Evolutionary conservation across 2,888 invertebrate genomes (phyloP).

Genomic region (Phasia obesa): DNA sequence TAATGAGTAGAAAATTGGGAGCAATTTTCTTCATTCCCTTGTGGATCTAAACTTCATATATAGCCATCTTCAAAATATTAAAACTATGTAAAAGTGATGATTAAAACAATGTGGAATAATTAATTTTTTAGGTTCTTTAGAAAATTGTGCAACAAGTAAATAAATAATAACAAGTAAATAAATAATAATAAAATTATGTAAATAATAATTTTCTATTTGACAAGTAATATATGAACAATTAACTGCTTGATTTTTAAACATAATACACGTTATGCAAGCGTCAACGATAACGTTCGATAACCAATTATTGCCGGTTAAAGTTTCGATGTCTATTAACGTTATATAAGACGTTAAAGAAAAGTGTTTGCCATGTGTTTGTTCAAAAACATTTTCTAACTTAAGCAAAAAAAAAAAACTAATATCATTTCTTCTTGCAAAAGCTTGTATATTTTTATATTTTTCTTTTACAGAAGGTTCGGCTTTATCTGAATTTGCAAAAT

Average conservation of each 20-base stretch:
- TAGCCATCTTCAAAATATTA: background rate
- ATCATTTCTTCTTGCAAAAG: too few species aligned
- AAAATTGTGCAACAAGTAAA: background rate
- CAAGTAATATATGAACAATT: background rate
- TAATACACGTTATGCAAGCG: too few species aligned
- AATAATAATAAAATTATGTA: background rate
- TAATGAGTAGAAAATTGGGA: background rate
- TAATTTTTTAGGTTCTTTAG: background rate
- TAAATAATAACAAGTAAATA: too few species aligned
- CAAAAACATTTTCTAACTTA: too few species aligned
- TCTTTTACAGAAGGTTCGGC: too few species aligned
- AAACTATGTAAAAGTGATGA: background rate
- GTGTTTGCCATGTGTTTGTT: background rate
- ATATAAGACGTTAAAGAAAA: conserved; percentile 5
- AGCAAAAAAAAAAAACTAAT: too few species aligned
- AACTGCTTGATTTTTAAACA: too few species aligned
- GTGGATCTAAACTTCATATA: background rate
- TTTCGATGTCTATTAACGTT: background rate
- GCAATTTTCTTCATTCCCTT: background rate
- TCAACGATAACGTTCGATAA: too few species aligned
- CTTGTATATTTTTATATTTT: too few species aligned
- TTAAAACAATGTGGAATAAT: background rate
- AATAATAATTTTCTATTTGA: background rate
- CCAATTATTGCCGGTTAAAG: too few species aligned
- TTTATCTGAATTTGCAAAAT: too few species aligned